Evolutionary conservation across 2,888 invertebrate species (phyloP), one percentile per base, ranked within the genome.

Genomic region (Psylliodes chrysocephalus): DNA sequence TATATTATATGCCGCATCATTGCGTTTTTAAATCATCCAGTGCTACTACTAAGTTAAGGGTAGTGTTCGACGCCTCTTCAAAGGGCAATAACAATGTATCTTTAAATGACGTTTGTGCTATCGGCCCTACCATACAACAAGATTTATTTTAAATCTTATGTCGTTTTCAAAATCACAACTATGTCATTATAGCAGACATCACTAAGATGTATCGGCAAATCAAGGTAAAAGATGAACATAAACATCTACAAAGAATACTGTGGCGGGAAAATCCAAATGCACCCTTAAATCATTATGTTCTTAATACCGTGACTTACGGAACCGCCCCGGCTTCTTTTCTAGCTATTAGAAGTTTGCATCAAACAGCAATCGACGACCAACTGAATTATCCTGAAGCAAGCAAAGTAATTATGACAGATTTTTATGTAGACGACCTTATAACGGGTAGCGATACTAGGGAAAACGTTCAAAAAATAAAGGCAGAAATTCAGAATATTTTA

Each of bases 151-250:
- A 56, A 8, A 71, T 71, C 12, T n/a, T 72, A 10, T 10, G 69
- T 1, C 25, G 71, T n/a, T 72, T 71, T 60, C 15, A 73, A 15
- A 60, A 30, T 14, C 61, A 70, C 38, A 40, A 28, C 3, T 46
- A 63, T 38, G 71, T 68, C 7, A 42, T 74, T 10, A 64, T 54
- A 10, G 70, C 71, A 2, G 75, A 75, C 55, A 68, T 73, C n/a
- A 54, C 19, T n/a, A 70, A 71, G 47, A 74, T 74, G 73, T 73
- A 68, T 44, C 17, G 72, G 28, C n/a, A n/a, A n/a, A n/a, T n/a
- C n/a, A n/a, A n/a, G n/a, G n/a, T n/a, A n/a, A n/a, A n/a, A n/a
- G n/a, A n/a, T n/a, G n/a, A n/a, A n/a, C n/a, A n/a, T n/a, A 51
- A 67, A 17, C 15, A 64, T 35, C 57, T 64, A 10, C 72, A 72